Base-by-base conservation (phyloP, 2,113 vertebrate species). In the Siphamia tubifer region DNA sequence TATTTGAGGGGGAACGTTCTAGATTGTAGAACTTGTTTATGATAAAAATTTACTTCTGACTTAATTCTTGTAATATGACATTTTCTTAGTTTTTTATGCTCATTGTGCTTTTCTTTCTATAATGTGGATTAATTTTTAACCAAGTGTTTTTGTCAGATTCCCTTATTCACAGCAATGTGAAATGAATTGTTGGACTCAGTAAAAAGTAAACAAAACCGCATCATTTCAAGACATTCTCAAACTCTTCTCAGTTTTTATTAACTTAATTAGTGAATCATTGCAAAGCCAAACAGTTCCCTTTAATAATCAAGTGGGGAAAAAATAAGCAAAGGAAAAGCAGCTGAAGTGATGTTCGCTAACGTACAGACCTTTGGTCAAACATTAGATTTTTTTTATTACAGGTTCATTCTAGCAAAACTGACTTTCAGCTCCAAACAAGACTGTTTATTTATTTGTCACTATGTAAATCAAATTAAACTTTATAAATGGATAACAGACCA, bases 201-300 rank as follows among this genome's bases (percentile, higher is more conserved):
- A 53, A 65, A 70, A 68, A 61, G 1, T 5, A 3, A 17, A 74
- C 68, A 74, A 52, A 35, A 81, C 23, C 38, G 54, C 0, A 0
- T 71, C 54, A 44, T 32, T 73, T 75, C 15, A 47, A 76, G 43
- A 79, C 61, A 64, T 78, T 79, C 72, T 73, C 53, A 76, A 77
- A 75, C 65, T 82, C 57, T 69, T 84, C 68, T 69, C 65, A 71
- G 68, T 64, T 80, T 87, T 90, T 90, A 89, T 87, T 90, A 65
- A 74, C 40, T 88, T 47, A 69, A 51, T 84, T 75, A 81, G 61
- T 86, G 69, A 79, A 82, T 79, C 65, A 76, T 49, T 67, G 39
- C 68, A 84, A 86, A 83, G 69, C 69, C 65, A 87, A 90, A 81
- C 73, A 74, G 68, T 77, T 64, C 64, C 51, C 44, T 62, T 84